Evolutionary conservation across 2,113 vertebrate genomes (phyloP).

Genomic region (Actenoides hombroni): DNA sequence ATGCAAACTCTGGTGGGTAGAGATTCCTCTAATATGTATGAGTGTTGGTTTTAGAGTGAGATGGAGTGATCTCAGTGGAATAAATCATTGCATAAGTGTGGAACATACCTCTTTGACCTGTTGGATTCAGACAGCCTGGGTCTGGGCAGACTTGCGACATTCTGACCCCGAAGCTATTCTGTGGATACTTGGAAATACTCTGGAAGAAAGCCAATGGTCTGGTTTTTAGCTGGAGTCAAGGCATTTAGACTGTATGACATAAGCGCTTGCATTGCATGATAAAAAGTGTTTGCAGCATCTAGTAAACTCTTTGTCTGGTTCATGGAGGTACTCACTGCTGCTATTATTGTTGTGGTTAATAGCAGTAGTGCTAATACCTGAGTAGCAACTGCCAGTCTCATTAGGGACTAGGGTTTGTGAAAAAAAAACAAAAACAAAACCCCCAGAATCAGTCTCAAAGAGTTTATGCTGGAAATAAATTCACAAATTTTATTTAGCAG

Average conservation of each 20-base stretch:
- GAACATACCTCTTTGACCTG: not conserved
- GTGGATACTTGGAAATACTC: not conserved
- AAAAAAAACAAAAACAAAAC: not conserved
- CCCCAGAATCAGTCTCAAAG: not conserved
- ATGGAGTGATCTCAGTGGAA: not conserved
- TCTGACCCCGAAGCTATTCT: not conserved
- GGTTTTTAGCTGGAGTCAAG: not conserved
- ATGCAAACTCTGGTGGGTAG: slow-evolving; percentile 43
- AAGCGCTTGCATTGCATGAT: not conserved
- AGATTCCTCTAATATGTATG: slow-evolving; percentile 15
- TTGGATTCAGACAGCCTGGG: not conserved
- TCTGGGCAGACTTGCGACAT: accelerated
- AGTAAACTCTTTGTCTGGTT: not conserved
- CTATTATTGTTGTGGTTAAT: not conserved
- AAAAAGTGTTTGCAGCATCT: not conserved
- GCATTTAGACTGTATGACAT: not conserved
- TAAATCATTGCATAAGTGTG: not conserved
- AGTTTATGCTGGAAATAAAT: not conserved
- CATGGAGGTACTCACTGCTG: not conserved
- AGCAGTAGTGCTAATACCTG: not conserved
- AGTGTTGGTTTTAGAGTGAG: not conserved
- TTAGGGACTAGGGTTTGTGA: not conserved
- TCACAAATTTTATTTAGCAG: not conserved
- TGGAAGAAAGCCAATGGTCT: not conserved
- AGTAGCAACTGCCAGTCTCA: not conserved